Percentiles rank a stretch among this genome's conserved stretches.
phyloP scores from a whole-genome alignment of 2,888 invertebrate species.

The Augiades crinisus region DNA sequence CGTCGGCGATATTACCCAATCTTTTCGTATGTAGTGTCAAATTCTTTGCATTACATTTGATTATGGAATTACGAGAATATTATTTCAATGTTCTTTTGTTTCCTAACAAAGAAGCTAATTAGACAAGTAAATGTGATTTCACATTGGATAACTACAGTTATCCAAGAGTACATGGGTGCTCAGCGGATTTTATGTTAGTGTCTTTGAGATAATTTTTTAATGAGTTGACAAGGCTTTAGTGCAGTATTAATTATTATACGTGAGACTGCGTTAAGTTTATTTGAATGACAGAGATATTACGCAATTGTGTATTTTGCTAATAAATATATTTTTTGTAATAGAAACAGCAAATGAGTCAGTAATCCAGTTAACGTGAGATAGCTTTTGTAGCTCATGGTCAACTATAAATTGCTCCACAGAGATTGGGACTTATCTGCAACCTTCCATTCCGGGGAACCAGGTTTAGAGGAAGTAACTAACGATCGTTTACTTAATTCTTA shows the following conservation, averaged over 20 bases:
- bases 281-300: conserved; percentile 4
- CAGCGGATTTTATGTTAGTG: conserved; percentile 1
- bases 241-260: conserved; percentile 13
- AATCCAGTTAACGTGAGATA: no score
- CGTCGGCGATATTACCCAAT: not conserved
- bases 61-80: conserved; percentile 6
- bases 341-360: no score
- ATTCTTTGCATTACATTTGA: not conserved
- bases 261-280: conserved; percentile 5
- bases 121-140: conserved; percentile 18
- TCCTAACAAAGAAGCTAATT: conserved; percentile 10
- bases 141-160: conserved; percentile 19
- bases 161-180: conserved; percentile 8
- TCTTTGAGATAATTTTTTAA: conserved; percentile 20
- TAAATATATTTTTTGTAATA: no score
- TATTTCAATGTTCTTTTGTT: conserved; percentile 11
- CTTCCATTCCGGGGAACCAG: no score
- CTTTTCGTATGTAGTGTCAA: not conserved
- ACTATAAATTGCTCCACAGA: no score
- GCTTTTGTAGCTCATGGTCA: no score
- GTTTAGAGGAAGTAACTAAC: no score
- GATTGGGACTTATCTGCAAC: no score
- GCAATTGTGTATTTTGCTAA: not conserved
- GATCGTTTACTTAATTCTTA: no score
- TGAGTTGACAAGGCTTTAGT: conserved; percentile 30